Conservation (phyloP, 2,113 vertebrate species). For the Pleuronectes platessa region DNA sequence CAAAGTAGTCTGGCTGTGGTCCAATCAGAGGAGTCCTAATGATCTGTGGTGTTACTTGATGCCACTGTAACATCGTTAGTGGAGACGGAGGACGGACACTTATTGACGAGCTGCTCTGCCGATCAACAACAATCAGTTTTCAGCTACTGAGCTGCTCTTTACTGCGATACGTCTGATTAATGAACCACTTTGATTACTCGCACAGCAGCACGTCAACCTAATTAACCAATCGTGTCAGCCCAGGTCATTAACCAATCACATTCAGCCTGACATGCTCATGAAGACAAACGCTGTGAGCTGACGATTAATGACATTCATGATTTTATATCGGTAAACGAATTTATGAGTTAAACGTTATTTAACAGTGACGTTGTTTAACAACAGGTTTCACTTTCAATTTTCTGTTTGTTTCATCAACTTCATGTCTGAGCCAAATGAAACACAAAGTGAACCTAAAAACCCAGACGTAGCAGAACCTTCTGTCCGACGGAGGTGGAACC, state of each 20-base stretch:
- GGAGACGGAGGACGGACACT: background rate
- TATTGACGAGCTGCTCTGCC: conserved; percentile 64
- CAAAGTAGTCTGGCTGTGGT: conserved; percentile 32
- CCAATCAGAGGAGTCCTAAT: conserved; percentile 55
- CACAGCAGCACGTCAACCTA: no score
- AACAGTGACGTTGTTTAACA: no score
- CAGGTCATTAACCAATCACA: conserved; percentile 59
- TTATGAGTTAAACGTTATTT: no score
- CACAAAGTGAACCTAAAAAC: no score
- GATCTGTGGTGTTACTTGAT: conserved; percentile 35
- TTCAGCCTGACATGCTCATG: conserved; percentile 33
- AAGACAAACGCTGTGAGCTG: conserved; percentile 24
- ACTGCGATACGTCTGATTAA: conserved; percentile 58
- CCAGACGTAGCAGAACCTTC: no score
- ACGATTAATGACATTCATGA: background rate
- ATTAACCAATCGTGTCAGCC: conserved; percentile 36
- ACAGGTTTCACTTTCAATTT: no score
- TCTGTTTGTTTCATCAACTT: no score
- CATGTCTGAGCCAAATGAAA: no score
- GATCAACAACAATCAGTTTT: conserved; percentile 70
- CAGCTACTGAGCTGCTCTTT: conserved; percentile 36
- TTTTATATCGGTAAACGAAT: no score
- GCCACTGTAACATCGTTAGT: conserved; percentile 58
- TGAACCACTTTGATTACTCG: conserved; percentile 24
- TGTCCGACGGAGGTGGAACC: no score